phyloP scores from a whole-genome alignment of 2,797 vertebrate species.

The Oophaga sylvatica region DNA sequence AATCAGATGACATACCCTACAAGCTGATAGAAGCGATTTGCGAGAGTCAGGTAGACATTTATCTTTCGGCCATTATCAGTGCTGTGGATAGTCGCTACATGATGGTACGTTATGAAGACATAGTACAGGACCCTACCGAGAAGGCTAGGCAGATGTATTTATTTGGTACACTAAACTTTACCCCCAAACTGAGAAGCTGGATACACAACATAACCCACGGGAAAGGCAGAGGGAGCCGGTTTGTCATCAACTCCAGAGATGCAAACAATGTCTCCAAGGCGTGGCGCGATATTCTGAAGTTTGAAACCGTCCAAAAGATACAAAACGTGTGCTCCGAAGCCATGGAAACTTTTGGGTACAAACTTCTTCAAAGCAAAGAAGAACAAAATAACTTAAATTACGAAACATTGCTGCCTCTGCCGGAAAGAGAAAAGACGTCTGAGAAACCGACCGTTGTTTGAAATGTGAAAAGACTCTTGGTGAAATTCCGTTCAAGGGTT shows the following conservation, averaged over 20 bases:
- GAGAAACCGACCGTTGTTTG: background rate
- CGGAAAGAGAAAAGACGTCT: background rate
- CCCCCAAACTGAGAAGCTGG: conserved; percentile 48
- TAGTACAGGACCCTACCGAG: conserved; percentile 47
- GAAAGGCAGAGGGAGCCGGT: background rate
- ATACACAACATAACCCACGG: conserved; percentile 61
- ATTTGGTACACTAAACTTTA: conserved; percentile 48
- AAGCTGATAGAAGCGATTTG: conserved; percentile 84
- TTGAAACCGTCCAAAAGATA: conserved; percentile 49
- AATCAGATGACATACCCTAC: conserved; percentile 67
- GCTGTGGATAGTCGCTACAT: conserved; percentile 73
- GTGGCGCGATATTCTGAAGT: conserved; percentile 52
- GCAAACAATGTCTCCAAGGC: conserved; percentile 52
- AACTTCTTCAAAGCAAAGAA: background rate
- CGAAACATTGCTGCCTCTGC: conserved; percentile 11
- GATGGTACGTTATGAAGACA: conserved; percentile 56
- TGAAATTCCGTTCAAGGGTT: too few species aligned
- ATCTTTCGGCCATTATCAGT: conserved; percentile 71
- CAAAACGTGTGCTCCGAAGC: conserved; percentile 47
- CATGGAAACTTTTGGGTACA: conserved; percentile 58
- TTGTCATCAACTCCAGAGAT: conserved; percentile 53
- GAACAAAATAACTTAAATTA: conserved; percentile 48
- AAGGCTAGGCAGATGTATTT: conserved; percentile 46
- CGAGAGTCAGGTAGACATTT: conserved; percentile 84
- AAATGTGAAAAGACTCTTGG: background rate